Percentiles rank a stretch among this genome's conserved stretches.
These are phyloP conservation scores for Tympanuchus pallidicinctus DNA, from an alignment of 2,113 vertebrate genomes.

Conservation along the genomic window DNA sequence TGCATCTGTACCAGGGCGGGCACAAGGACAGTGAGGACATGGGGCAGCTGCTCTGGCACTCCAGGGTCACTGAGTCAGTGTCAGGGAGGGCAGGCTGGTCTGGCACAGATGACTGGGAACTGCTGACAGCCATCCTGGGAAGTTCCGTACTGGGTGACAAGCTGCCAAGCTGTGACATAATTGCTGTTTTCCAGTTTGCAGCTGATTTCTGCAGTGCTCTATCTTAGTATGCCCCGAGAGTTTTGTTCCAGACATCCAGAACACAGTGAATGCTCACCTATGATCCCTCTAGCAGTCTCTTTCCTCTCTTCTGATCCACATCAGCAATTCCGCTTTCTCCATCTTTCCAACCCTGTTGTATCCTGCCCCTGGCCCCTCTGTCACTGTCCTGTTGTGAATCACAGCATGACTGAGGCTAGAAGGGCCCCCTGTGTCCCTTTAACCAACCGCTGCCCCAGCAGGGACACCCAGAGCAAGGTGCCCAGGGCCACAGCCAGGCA, in stretches of 20 bases:
- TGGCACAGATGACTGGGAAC: not conserved
- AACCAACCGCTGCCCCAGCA: not conserved
- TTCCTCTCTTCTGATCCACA: not conserved
- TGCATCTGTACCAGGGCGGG: not conserved
- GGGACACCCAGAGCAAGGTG: accelerated
- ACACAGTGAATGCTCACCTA: not conserved
- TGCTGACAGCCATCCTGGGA: not conserved
- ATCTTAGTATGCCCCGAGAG: not conserved
- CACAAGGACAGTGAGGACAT: not conserved
- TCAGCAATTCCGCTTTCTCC: accelerated
- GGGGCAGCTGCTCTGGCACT: not conserved
- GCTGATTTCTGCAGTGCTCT: not conserved
- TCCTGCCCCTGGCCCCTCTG: not conserved
- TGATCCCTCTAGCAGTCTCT: not conserved
- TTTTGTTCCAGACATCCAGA: not conserved
- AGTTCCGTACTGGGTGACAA: not conserved
- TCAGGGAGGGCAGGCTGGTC: not conserved
- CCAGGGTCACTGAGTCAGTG: accelerated
- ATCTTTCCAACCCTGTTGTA: not conserved
- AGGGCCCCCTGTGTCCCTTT: not conserved
- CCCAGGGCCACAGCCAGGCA: accelerated
- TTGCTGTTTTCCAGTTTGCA: not conserved
- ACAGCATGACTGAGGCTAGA: not conserved
- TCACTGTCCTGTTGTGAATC: not conserved
- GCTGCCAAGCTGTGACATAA: not conserved